Evolutionary conservation across 1,140 invertebrate genomes (phyloP).

Genomic region (Diplogasteroides magnus): DNA sequence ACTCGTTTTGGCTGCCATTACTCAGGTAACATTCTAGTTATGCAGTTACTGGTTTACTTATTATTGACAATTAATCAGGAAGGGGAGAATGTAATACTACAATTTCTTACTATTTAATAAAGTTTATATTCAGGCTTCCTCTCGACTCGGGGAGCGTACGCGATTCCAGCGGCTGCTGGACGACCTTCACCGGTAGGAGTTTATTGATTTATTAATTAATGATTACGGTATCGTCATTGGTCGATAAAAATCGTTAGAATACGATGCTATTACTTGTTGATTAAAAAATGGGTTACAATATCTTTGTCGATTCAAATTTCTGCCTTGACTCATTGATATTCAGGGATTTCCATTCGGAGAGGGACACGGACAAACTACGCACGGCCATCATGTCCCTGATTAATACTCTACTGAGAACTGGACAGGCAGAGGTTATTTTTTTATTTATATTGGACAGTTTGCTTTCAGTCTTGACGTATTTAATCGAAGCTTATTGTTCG

Average conservation of each 20-base stretch:
- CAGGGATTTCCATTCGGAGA: conserved; percentile 28
- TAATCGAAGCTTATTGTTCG: too few relatives aligned
- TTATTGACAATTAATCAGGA: neutral
- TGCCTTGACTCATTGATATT: neutral
- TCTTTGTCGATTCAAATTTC: conserved; percentile 70
- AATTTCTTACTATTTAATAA: neutral
- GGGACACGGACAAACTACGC: conserved; percentile 59
- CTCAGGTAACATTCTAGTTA: conserved; percentile 31
- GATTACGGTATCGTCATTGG: neutral
- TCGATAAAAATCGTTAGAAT: conserved; percentile 72
- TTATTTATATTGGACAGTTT: too few relatives aligned
- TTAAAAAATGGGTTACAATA: conserved; percentile 88
- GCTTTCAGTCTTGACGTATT: too few relatives aligned
- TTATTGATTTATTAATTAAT: conserved; percentile 70
- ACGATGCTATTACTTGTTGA: conserved; percentile 95
- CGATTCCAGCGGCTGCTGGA: conserved; percentile 76
- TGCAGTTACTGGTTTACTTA: neutral
- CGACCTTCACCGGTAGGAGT: conserved; percentile 82
- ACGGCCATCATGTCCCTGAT: conserved; percentile 97
- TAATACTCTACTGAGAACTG: conserved; percentile 91
- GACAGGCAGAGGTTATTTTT: conserved; percentile 75
- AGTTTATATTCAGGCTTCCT: conserved; percentile 17
- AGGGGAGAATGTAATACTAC: neutral
- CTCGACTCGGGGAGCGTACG: conserved; percentile 46
- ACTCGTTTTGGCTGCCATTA: conserved; percentile 46